Evolutionary conservation across 1,140 invertebrate species (phyloP).

Genomic region (Zaprionus tsacasi): DNA sequence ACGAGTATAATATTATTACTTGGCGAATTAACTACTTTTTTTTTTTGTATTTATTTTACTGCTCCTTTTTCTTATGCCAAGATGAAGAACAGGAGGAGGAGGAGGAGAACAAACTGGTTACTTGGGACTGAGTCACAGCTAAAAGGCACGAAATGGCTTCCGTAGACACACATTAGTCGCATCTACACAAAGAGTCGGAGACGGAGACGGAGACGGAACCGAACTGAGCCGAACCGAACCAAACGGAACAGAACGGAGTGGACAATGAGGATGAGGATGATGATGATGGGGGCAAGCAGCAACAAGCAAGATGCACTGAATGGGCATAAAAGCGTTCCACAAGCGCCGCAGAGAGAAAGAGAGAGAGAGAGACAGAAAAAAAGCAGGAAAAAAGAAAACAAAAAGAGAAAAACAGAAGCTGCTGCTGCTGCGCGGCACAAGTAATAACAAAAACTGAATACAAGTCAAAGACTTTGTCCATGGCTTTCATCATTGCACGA

Average conservation of each 20-base stretch:
- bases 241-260: neutral
- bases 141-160: constrained; percentile 82
- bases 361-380: too few relatives aligned
- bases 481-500: constrained; percentile 81
- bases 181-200: constrained; percentile 71
- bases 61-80: constrained; percentile 6
- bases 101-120: constrained; percentile 60
- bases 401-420: constrained; percentile 51
- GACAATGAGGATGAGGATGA: constrained; percentile 6
- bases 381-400: constrained; percentile 9
- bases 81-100: constrained; percentile 29
- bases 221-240: neutral
- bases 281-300: constrained; percentile 9
- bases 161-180: constrained; percentile 83
- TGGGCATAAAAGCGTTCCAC: constrained; percentile 51
- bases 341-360: constrained; percentile 33
- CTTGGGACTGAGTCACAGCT: constrained; percentile 42
- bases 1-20: constrained; percentile 82
- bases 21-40: constrained; percentile 76
- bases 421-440: constrained; percentile 46
- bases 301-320: constrained; percentile 48
- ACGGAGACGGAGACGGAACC: constrained; percentile 12
- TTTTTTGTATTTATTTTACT: constrained; percentile 22
- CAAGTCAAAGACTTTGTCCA: constrained; percentile 82
- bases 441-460: constrained; percentile 76